Evolutionary conservation across 2,888 invertebrate genomes (phyloP), one percentile per base, ranked within the genome.

Genomic region (Hirtodrosophila cameraria): DNA sequence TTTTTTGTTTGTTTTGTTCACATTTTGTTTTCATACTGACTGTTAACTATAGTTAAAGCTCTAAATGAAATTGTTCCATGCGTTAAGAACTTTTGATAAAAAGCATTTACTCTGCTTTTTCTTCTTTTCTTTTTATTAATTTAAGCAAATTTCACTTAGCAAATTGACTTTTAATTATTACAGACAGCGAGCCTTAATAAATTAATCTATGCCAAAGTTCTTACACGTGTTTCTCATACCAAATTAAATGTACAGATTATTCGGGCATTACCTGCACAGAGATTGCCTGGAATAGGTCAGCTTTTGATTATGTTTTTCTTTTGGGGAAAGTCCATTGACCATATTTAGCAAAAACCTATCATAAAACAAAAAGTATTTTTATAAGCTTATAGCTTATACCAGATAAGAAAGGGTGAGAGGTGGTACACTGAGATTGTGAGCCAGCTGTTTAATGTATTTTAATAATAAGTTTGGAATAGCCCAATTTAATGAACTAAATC

Each of bases 151-250:
- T 54, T 13, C 12, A n/a, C 15, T 6, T 7, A 5, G 35, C 57
- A 49, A 45, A 73, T 57, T 43, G 36, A 39, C 49, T 38, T 64
- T 57, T 60, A 54, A 60, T 57, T 54, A 42, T 36, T 23, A 35
- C 39, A 25, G 41, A 45, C 50, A 52, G 43, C 52, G 12, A n/a
- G 15, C 38, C 46, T 23, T 58, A 66, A 42, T 49, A 15, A 43
- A 28, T 54, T 68, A 43, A 16, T 48, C 25, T 46, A 16, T 48
- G 25, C 39, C 38, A n/a, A 16, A 42, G 35, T 27, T 31, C n/a
- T 13, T 8, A 45, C 45, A 59, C 41, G 45, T 63, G 43, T 27
- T 15, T 18, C 25, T 39, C 9, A 9, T 3, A 39, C 7, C 9
- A 18, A 28, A 42, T 18, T 3, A 12, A 27, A 36, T 23, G 1